These are phyloP conservation scores for Lepeophtheirus salmonis DNA, from an alignment of 1,140 invertebrate genomes.

Conservation along the genomic window DNA sequence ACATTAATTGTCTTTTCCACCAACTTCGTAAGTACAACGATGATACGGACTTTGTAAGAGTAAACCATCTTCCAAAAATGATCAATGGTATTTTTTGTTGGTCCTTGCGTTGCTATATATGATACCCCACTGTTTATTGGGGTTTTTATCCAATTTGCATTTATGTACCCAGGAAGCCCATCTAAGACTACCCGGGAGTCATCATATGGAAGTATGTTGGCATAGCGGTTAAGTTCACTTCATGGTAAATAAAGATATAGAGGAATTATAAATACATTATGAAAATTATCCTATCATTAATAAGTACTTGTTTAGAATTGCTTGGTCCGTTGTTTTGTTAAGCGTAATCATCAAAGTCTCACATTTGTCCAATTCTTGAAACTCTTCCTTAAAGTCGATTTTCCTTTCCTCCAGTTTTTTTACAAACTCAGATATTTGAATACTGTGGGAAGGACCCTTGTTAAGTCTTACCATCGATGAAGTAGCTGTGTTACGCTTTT, in stretches of 20 bases:
- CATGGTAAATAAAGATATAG: too few relatives aligned
- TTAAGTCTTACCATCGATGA: neutral
- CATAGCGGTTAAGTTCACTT: conserved; percentile 1
- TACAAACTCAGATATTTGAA: neutral
- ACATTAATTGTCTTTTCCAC: conserved; percentile 56
- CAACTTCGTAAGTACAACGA: conserved; percentile 90
- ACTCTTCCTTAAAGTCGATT: neutral
- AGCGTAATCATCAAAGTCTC: neutral
- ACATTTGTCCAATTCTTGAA: neutral
- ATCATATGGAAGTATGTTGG: conserved; percentile 3
- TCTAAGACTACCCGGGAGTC: neutral
- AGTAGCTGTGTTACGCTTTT: neutral
- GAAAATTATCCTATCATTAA: too few relatives aligned
- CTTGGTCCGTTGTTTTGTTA: neutral
- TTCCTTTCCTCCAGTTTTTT: neutral
- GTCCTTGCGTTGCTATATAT: conserved; percentile 26
- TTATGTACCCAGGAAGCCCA: neutral
- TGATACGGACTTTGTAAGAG: conserved; percentile 67
- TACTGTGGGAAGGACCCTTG: neutral
- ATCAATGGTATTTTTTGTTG: conserved; percentile 63
- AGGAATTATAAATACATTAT: too few relatives aligned
- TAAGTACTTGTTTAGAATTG: neutral
- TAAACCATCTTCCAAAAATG: conserved; percentile 97
- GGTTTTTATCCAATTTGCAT: conserved; percentile 1
- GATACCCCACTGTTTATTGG: neutral